A percentile compares a stretch with the other conserved stretches of the same genome.
These are phyloP conservation scores for Chouioia cunea DNA, from an alignment of 2,888 invertebrate genomes.

Conservation along the genomic window DNA sequence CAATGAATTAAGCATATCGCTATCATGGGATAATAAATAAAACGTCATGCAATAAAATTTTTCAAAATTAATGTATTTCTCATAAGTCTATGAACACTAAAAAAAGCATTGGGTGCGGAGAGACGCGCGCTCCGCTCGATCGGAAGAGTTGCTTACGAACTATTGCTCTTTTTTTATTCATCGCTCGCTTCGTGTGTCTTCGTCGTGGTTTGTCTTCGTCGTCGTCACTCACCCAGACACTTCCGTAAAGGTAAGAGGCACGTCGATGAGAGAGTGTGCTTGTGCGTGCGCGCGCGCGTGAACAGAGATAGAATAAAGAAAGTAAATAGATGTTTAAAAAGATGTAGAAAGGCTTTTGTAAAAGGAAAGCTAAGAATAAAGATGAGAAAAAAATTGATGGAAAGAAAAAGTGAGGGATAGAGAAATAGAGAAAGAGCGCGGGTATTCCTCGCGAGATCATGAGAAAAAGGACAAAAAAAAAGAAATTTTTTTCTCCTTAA, in stretches of 20 bases:
- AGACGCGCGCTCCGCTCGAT: conserved; percentile 58
- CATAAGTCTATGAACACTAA: conserved; percentile 67
- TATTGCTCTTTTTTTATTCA: conserved; percentile 41
- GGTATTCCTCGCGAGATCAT: not conserved
- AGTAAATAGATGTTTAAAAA: conserved; percentile 10
- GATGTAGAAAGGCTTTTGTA: conserved; percentile 1
- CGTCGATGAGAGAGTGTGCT: conserved; percentile 36
- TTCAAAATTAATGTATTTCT: conserved; percentile 62
- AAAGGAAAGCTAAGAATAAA: conserved; percentile 15
- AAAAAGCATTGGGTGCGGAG: conserved; percentile 61
- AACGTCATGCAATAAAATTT: conserved; percentile 16
- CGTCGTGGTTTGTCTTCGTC: conserved; percentile 15
- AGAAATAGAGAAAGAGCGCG: conserved; percentile 2
- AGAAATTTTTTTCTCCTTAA: not conserved
- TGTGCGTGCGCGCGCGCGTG: conserved; percentile 36
- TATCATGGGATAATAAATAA: conserved; percentile 23
- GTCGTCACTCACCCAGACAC: conserved; percentile 55
- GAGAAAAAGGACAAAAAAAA: too few relatives aligned
- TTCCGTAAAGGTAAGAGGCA: conserved; percentile 50
- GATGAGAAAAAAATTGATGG: conserved; percentile 25
- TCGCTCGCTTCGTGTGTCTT: too few relatives aligned
- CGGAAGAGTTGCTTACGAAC: conserved; percentile 53
- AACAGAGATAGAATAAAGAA: conserved; percentile 31
- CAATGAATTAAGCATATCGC: not conserved
- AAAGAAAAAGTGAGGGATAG: conserved; percentile 25